Base-by-base conservation (phyloP, 1,140 invertebrate species). In the Cyphomyrmex costatus region DNA sequence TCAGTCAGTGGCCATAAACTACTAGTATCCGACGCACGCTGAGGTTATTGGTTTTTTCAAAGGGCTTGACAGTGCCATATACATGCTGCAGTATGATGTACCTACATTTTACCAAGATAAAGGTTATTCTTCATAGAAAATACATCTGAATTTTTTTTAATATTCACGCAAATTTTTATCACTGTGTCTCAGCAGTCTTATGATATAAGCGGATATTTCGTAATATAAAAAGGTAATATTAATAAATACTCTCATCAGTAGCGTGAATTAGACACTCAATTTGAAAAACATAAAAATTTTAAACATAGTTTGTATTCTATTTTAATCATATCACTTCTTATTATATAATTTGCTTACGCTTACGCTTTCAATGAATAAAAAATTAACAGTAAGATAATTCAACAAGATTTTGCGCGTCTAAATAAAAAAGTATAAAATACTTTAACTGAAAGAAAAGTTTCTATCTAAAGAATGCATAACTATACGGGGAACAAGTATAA, bases 41-140 rank as follows among this genome's bases (percentile, higher is more conserved):
- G 86, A 91, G 89, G 89, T 91, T 91, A 91, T 91, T 91, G 89
- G 89, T 91, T 91, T 90, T 90, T 87, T 77, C 90, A 71, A 90
- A 85, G 79, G 61, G 63, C 74, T 63, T 77, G 66, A 89, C 86
- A 87, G 68, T 85, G 76, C 76, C 63, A 86, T 82, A 73, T 73
- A 82, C 68, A 61, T 36, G 68, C 27, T 24, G 8, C 53, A 14
- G 14, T 60, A 27, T 16, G 33, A 42, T 82, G 53, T 68, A 80
- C 21, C 36, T 83, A 6, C 19, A 74, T n/a, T 8, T 83, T 36
- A 24, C 24, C 49, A 42, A 21, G n/a, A 16, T 36, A 27, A 56
- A 74, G 46, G 73, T 61, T 74, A 74, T 82, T 82, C 46, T 16
- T 74, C n/a, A n/a, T 61, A 68, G 42, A 68, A 60, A 60, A 61